phyloP scores from a whole-genome alignment of 2,797 vertebrate species.

The Craterocephalus amniculus region DNA sequence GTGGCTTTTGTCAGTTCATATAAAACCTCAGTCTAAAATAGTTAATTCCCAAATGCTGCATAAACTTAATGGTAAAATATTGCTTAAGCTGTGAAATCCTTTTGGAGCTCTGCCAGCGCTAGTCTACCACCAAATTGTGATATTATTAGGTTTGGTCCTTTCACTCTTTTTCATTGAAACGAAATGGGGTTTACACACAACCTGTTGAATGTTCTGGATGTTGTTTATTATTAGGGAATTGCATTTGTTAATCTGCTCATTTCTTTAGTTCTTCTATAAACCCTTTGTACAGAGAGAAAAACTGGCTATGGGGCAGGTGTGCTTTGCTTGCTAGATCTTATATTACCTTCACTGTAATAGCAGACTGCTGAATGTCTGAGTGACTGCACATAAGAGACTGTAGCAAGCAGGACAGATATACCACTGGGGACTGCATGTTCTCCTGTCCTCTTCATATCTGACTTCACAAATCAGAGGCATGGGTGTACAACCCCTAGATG shows the following conservation, averaged over 20 bases:
- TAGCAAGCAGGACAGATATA: constrained; percentile 6
- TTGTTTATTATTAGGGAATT: background rate
- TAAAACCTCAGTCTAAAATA: too few relatives aligned
- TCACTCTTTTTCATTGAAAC: too few relatives aligned
- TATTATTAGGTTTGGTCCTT: too few relatives aligned
- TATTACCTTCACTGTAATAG: constrained; percentile 14
- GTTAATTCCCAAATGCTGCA: too few relatives aligned
- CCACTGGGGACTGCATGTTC: constrained; percentile 19
- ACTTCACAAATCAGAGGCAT: constrained; percentile 16
- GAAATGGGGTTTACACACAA: background rate
- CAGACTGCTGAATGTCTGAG: constrained; percentile 13
- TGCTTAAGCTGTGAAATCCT: too few relatives aligned
- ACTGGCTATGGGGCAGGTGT: constrained; percentile 4
- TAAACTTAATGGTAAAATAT: too few relatives aligned
- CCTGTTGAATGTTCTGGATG: background rate
- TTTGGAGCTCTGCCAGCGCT: too few relatives aligned
- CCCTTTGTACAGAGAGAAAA: constrained; percentile 5
- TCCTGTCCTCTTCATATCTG: constrained; percentile 13
- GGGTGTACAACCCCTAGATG: constrained; percentile 8
- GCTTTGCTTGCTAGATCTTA: constrained; percentile 12
- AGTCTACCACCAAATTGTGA: too few relatives aligned
- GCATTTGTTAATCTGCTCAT: background rate
- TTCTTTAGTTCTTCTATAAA: background rate
- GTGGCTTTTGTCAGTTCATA: too few relatives aligned
- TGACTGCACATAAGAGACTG: constrained; percentile 19